Base-by-base conservation (phyloP, 2,888 invertebrate genomes). In the Euphydryas editha region DNA sequence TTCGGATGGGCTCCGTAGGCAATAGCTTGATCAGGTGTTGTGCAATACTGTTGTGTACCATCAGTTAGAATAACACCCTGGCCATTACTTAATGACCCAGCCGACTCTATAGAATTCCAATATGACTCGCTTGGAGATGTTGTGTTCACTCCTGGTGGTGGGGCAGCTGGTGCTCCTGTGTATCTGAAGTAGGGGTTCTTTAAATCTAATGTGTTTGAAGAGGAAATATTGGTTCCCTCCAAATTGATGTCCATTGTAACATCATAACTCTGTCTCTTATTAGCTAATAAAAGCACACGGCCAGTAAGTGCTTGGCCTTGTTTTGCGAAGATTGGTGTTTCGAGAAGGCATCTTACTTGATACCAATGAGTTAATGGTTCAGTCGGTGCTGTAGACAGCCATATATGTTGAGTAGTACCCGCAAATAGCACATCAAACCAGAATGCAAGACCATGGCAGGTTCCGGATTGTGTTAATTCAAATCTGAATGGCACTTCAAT, bases 351-450 rank as follows among this genome's bases (percentile, higher is more conserved):
- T 37, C 99, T 95, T 2, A 99, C 99, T 92, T 99, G 99, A 88
- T 99, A 99, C 99, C 99, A 99, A 88, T 99, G 99, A 36, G 99
- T 99, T 20, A 99, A 93, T 0, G 99, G 98, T 85, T 99, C 99
- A 3, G 99, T 99, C 0, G 99, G 99, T 0, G 99, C 96, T 7
- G 99, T 99, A 8, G 99, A 99, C 39, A 99, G 88, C 99, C 99
- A 99, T 66, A 99, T 96, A 68, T 97, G 96, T 81, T 98, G 96
- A 68, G 95, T 95, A 55, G 95, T 95, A 44, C 99, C 99, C 67
- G 97, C 95, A 90, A 99, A 99, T 73, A 99, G 96, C 24, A 99
- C 99, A 91, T 99, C 99, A 86, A 99, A 99, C 99, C 99, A 99
- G 92, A 99, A 99, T 18, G 99, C 99, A 72, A 99, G 93, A 1